A percentile compares a stretch with the other conserved stretches of the same genome.
Conservation (phyloP, 1,140 invertebrate species). For the Cephus cinctus region DNA sequence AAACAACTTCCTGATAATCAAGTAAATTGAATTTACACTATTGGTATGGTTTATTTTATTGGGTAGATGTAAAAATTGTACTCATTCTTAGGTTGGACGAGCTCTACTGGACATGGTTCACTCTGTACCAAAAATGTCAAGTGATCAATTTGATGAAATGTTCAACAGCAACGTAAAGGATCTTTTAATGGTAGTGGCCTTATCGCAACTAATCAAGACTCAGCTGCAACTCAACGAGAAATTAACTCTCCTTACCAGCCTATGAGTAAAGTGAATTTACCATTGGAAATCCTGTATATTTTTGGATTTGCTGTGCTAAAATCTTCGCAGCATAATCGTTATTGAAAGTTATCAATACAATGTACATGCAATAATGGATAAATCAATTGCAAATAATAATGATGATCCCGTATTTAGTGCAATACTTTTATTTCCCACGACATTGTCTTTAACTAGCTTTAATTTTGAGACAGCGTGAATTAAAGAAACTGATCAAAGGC, state of each 20-base stretch:
- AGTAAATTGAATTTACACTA: slow-evolving; percentile 21
- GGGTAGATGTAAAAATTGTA: not conserved
- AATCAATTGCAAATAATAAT: no score
- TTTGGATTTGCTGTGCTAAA: no score
- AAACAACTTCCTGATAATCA: slow-evolving; percentile 74
- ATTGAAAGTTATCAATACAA: no score
- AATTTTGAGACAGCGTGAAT: no score
- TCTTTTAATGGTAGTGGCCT: slow-evolving; percentile 92
- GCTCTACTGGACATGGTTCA: slow-evolving; percentile 86
- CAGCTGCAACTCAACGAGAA: slow-evolving; percentile 95
- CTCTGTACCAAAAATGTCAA: slow-evolving; percentile 85
- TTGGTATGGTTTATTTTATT: not conserved
- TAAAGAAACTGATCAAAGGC: no score
- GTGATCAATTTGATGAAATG: slow-evolving; percentile 91
- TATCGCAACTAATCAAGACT: slow-evolving; percentile 94
- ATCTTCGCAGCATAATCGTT: no score
- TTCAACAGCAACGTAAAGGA: slow-evolving; percentile 96
- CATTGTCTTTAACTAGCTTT: no score
- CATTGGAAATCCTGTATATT: no score
- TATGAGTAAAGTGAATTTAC: slow-evolving; percentile 49
- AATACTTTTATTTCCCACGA: no score
- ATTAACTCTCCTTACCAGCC: slow-evolving; percentile 76
- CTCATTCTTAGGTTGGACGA: slow-evolving; percentile 67
- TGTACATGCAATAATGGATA: no score
- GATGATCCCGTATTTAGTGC: no score